Percentiles rank a stretch among this genome's conserved stretches.
Evolutionary conservation across 2,797 vertebrate genomes (phyloP).

Genomic region (Dipus sagitta): DNA sequence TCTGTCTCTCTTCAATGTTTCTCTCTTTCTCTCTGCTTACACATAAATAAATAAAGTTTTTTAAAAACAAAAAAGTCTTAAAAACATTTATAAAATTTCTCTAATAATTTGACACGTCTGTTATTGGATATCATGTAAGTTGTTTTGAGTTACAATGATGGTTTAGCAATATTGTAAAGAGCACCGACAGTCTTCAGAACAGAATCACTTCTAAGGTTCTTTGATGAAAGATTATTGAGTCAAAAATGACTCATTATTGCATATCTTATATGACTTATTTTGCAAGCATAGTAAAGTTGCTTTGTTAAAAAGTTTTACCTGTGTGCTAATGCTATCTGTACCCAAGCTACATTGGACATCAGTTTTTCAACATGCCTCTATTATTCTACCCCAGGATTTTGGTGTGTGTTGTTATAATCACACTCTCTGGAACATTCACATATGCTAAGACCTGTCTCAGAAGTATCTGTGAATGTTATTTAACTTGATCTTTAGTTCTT

Average conservation of each 20-base stretch:
- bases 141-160: conserved; percentile 26
- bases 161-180: conserved; percentile 9
- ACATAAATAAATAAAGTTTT: too few species aligned
- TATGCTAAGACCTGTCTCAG: background rate
- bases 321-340: background rate
- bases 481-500: conserved; percentile 5
- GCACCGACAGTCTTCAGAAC: background rate
- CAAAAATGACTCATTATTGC: background rate
- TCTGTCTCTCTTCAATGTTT: too few species aligned
- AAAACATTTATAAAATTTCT: background rate
- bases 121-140: background rate
- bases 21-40: too few species aligned
- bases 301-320: conserved; percentile 15
- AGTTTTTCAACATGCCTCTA: background rate
- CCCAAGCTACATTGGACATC: background rate
- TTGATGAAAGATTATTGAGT: background rate
- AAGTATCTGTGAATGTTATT: background rate
- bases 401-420: background rate
- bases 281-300: conserved; percentile 2
- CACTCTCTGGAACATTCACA: background rate
- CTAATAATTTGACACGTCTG: background rate
- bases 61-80: too few species aligned
- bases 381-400: background rate
- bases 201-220: background rate
- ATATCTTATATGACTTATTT: conserved; percentile 30